These are phyloP conservation scores for Pseudanteris insignis DNA, from an alignment of 2,888 invertebrate species.

Conservation along the genomic window DNA sequence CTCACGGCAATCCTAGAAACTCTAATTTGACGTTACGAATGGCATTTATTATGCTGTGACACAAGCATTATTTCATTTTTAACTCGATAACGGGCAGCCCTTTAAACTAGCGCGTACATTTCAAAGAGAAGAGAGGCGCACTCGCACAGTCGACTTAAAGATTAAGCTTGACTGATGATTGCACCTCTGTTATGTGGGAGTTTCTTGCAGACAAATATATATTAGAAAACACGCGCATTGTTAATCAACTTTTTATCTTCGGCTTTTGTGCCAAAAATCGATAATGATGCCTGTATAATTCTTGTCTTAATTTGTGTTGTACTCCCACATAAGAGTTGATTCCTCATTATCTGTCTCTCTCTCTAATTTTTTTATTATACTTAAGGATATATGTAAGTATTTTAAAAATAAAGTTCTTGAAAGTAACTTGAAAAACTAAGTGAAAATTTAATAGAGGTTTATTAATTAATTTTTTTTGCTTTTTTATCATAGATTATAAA, in stretches of 20 bases:
- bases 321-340: constrained; percentile 29
- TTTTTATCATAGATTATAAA: no score
- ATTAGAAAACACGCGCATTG: constrained; percentile 13
- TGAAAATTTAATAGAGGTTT: no score
- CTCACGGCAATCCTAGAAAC: constrained; percentile 6
- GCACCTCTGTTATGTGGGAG: constrained; percentile 27
- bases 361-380: constrained; percentile 10
- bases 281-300: constrained; percentile 11
- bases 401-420: no score
- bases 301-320: constrained; percentile 7
- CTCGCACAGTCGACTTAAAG: not conserved
- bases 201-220: constrained; percentile 15
- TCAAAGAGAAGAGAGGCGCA: constrained; percentile 2
- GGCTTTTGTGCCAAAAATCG: constrained; percentile 41
- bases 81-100: constrained; percentile 24
- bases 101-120: constrained; percentile 14
- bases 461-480: no score
- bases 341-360: constrained; percentile 17
- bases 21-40: constrained; percentile 26
- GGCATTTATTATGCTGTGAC: constrained; percentile 37
- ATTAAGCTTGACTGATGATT: not conserved
- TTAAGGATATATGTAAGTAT: no score
- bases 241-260: constrained; percentile 27
- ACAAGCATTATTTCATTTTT: constrained; percentile 25
- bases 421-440: no score